Percentiles rank a stretch among this genome's conserved stretches.
Conservation (phyloP, 2,888 invertebrate genomes). For the Tholera decimalis region DNA sequence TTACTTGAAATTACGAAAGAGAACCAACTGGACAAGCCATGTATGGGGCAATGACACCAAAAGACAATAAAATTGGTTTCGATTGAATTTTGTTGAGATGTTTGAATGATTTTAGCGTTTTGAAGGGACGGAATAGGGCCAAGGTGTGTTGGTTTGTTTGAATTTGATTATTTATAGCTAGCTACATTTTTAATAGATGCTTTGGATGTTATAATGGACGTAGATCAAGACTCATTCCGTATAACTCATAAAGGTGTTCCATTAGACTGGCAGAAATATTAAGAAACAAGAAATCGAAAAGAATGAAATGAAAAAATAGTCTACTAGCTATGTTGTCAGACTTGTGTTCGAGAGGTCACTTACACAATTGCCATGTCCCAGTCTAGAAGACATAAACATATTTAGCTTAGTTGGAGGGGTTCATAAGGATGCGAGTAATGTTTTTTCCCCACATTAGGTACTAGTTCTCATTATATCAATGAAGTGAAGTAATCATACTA, state of each 20-base stretch:
- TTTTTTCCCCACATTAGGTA: too few relatives aligned
- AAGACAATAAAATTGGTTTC: constrained; percentile 63
- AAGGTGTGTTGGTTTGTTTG: constrained; percentile 35
- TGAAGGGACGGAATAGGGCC: constrained; percentile 42
- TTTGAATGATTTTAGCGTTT: constrained; percentile 52
- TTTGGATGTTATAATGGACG: background rate
- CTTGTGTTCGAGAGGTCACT: too few relatives aligned
- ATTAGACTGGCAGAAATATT: background rate
- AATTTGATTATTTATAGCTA: background rate
- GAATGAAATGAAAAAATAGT: too few relatives aligned
- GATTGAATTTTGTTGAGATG: constrained; percentile 61
- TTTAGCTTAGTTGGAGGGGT: too few relatives aligned
- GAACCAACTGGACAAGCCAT: constrained; percentile 49
- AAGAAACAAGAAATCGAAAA: too few relatives aligned
- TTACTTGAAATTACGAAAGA: constrained; percentile 49
- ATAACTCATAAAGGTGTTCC: background rate
- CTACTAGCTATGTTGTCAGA: too few relatives aligned
- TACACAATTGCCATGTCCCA: too few relatives aligned
- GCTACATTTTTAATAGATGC: background rate
- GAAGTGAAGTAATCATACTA: background rate
- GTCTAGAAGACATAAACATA: too few relatives aligned
- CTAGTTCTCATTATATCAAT: background rate
- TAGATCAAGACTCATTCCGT: background rate
- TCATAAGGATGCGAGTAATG: too few relatives aligned
- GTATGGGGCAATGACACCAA: constrained; percentile 60